Evolutionary conservation across 2,888 invertebrate species (phyloP).

Genomic region (Oxystoma pomonae): DNA sequence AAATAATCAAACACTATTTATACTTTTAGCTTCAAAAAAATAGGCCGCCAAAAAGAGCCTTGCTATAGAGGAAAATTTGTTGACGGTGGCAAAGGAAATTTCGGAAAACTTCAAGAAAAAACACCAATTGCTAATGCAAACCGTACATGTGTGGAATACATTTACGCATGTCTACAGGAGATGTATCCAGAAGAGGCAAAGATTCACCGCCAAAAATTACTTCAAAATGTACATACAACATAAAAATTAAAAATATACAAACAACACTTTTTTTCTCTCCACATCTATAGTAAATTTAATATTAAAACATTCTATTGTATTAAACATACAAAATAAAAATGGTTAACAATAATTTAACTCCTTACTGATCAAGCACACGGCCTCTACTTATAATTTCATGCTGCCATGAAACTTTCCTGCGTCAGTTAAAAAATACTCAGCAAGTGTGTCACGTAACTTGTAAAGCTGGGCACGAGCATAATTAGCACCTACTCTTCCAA

Average conservation of each 20-base stretch:
- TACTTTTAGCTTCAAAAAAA: not conserved
- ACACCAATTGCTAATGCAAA: not conserved
- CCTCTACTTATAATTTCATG: no score
- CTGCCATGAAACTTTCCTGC: no score
- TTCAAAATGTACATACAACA: no score
- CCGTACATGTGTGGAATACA: not conserved
- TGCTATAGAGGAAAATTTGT: not conserved
- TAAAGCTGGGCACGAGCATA: conserved; percentile 9
- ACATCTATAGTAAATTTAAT: no score
- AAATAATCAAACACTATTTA: no score
- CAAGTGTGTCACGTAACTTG: conserved; percentile 15
- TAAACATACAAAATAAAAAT: no score
- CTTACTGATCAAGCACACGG: no score
- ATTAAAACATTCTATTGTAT: no score
- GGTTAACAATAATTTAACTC: no score
- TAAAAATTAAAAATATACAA: no score
- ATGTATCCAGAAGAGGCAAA: not conserved
- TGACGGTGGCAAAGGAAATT: not conserved
- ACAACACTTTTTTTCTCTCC: no score
- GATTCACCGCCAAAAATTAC: not conserved
- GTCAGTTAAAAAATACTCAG: conserved; percentile 21
- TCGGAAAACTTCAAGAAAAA: not conserved
- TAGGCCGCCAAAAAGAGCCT: not conserved
- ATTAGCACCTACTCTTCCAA: conserved; percentile 21
- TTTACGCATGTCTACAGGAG: not conserved